Percentiles rank a stretch among this genome's conserved stretches.
These are phyloP conservation scores for Oppia nitens DNA, from an alignment of 1,140 invertebrate genomes.

Conservation along the genomic window DNA sequence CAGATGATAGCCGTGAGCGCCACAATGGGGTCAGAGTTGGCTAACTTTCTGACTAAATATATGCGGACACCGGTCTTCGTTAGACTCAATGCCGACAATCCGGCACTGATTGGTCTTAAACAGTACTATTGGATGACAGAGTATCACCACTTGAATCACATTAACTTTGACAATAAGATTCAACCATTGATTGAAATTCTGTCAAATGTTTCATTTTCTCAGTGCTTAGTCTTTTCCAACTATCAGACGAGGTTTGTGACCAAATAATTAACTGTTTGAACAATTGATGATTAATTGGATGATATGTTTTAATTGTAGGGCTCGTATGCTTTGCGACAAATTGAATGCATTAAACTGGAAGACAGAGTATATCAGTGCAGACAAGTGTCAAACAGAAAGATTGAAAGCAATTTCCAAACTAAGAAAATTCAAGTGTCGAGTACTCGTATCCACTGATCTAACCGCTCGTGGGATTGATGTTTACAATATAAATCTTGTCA, in stretches of 20 bases:
- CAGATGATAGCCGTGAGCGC: conserved; percentile 85
- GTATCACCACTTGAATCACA: conserved; percentile 27
- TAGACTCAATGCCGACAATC: conserved; percentile 37
- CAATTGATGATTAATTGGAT: conserved; percentile 2
- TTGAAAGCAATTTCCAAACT: conserved; percentile 54
- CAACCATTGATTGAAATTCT: conserved; percentile 51
- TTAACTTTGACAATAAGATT: conserved; percentile 43
- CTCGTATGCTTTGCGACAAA: conserved; percentile 48
- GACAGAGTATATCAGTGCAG: conserved; percentile 49
- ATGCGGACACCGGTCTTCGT: conserved; percentile 62
- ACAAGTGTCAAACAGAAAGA: conserved; percentile 56
- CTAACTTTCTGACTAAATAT: conserved; percentile 49
- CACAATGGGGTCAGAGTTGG: conserved; percentile 65
- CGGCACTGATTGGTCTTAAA: conserved; percentile 48
- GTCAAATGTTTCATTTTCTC: conserved; percentile 53
- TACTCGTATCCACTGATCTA: conserved; percentile 81
- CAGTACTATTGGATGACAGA: conserved; percentile 39
- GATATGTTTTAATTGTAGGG: conserved; percentile 19
- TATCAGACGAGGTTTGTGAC: conserved; percentile 44
- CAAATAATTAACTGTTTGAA: conserved; percentile 21
- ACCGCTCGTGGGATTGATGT: conserved; percentile 63
- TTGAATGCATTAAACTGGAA: conserved; percentile 50
- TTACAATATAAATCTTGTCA: conserved; percentile 73
- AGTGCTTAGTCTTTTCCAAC: conserved; percentile 79
- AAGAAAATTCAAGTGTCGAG: conserved; percentile 53